Evolutionary conservation across 2,888 invertebrate species (phyloP), one percentile per base, ranked within the genome.

Genomic region (Teleogryllus oceanicus): DNA sequence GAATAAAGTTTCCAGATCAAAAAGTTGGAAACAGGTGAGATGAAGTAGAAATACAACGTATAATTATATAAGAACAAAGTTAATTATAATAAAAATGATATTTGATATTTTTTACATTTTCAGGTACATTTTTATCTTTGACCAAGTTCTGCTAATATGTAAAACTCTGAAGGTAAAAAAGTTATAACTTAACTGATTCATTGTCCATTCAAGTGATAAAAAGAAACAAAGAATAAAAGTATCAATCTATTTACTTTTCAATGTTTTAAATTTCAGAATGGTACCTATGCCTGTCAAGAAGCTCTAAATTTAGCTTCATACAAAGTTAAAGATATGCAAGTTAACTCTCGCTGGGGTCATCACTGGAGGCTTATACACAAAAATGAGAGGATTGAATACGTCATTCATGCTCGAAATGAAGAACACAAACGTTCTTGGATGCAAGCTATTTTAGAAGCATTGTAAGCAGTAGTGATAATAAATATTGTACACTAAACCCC

Each of bases 111-210:
- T n/a, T 62, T 62, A 5, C 13, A 62, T 62, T 62, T 62, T n/a
- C 62, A 62, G 62, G n/a, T 62, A 62, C n/a, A n/a, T 62, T 18
- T 62, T 62, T 62, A n/a, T 62, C 62, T 62, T 62, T 62, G 62
- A 62, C 62, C 62, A 62, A n/a, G 62, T 62, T 62, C 13, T 62
- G 62, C 62, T 62, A 5, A 62, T 62, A 18, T 62, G 62, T n/a
- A 62, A 62, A 62, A 18, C 62, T 62, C 62, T 62, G 4, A 62
- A 62, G 62, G 62, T 62, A n/a, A 62, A 62, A 18, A 37, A 8
- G n/a, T 62, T 4, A 16, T 13, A 62, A 62, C n/a, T 62, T 37
- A 37, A 37, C 37, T 37, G 37, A 37, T 37, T 37, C 37, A 37
- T 37, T 37, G 37, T 8, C 37, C 37, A 37, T 37, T 37, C 37